Conservation (phyloP, 2,113 vertebrate genomes). For the Ophthalmolycus amberensis region DNA sequence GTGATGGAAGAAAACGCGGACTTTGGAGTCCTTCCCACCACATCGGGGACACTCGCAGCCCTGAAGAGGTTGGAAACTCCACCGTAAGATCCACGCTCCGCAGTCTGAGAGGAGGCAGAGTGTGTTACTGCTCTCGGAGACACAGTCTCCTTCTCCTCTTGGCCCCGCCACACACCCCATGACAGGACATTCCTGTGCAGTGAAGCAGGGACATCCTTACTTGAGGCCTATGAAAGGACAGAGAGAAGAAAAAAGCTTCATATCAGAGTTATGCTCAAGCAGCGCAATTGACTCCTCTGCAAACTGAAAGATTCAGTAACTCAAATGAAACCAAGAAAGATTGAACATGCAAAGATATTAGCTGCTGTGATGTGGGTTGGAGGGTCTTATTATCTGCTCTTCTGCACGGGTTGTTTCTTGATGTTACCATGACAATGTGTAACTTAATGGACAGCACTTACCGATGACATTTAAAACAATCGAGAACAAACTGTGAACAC, state of each 20-base stretch:
- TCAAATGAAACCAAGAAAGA: conserved; percentile 34
- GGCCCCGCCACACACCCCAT: conserved; percentile 48
- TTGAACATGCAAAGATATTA: conserved; percentile 38
- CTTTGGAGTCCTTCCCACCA: conserved; percentile 23
- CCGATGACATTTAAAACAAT: conserved; percentile 53
- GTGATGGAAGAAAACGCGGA: conserved; percentile 85
- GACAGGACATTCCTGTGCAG: conserved; percentile 71
- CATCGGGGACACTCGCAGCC: conserved; percentile 56
- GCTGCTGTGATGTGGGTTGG: conserved; percentile 6
- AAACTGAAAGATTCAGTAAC: conserved; percentile 30
- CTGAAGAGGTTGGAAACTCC: conserved; percentile 44
- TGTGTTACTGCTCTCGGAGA: conserved; percentile 40
- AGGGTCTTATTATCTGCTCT: conserved; percentile 30
- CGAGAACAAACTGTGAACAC: background rate
- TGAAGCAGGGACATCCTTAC: conserved; percentile 54
- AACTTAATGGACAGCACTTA: conserved; percentile 53
- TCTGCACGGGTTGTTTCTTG: conserved; percentile 27
- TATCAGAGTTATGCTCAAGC: conserved; percentile 9
- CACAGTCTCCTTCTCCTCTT: conserved; percentile 50
- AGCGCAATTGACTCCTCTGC: conserved; percentile 3
- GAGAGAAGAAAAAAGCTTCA: conserved; percentile 31
- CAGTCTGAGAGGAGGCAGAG: conserved; percentile 44
- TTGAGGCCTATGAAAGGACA: conserved; percentile 64
- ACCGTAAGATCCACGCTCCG: conserved; percentile 10
- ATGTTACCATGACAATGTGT: conserved; percentile 58